These are phyloP conservation scores for Galeopsomyia nigrocyanea DNA, from an alignment of 2,888 invertebrate species.

Conservation along the genomic window DNA sequence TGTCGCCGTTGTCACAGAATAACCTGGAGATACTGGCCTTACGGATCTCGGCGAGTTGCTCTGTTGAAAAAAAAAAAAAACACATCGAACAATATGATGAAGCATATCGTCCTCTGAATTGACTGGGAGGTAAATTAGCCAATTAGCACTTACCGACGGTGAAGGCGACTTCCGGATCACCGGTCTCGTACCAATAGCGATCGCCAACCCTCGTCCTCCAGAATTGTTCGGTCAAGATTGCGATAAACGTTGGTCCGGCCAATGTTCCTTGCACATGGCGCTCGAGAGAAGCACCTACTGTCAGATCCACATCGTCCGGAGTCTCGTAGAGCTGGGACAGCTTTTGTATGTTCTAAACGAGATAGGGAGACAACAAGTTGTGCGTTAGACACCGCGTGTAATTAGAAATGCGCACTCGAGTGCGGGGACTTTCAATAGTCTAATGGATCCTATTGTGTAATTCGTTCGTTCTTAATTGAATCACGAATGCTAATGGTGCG, in stretches of 20 bases:
- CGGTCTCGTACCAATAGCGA: slow-evolving; percentile 87
- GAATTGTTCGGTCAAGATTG: slow-evolving; percentile 90
- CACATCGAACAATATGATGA: not conserved
- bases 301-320: slow-evolving; percentile 87
- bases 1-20: slow-evolving; percentile 84
- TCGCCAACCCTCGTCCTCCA: slow-evolving; percentile 88
- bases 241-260: slow-evolving; percentile 89
- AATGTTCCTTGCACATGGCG: slow-evolving; percentile 81
- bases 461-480: too few relatives aligned
- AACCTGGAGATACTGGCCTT: slow-evolving; percentile 83
- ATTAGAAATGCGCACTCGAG: too few relatives aligned
- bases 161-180: slow-evolving; percentile 75
- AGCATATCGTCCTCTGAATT: not conserved
- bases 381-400: too few relatives aligned
- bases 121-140: not conserved
- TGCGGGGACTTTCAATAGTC: too few relatives aligned
- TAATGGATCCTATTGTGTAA: too few relatives aligned
- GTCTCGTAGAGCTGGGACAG: slow-evolving; percentile 77
- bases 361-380: not conserved
- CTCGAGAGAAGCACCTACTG: slow-evolving; percentile 88
- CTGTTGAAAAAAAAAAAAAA: slow-evolving; percentile 58
- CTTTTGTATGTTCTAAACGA: slow-evolving; percentile 75
- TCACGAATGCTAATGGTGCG: too few relatives aligned
- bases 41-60: slow-evolving; percentile 83
- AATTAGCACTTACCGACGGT: slow-evolving; percentile 71